Base-by-base conservation (phyloP, 2,113 vertebrate species). In the Zosterops borbonicus region DNA sequence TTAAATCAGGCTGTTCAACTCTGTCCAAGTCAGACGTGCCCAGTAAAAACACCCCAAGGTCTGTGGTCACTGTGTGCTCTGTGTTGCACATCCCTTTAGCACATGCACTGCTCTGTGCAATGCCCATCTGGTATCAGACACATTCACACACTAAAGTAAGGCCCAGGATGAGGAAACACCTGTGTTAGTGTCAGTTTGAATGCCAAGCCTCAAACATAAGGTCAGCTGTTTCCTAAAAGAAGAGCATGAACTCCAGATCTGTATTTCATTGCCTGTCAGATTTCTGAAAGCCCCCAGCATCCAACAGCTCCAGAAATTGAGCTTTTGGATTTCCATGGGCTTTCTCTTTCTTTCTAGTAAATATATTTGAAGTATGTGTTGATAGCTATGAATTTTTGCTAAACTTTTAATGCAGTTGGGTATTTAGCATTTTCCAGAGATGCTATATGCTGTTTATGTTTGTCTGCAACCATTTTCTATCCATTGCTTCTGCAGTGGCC, bases 121-220 rank as follows among this genome's bases (percentile, higher is more conserved):
- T 39, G 50, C 28, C 42, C 56, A 0, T 19, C 42, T 5, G 2
- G 41, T 27, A 27, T 20, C 44, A 50, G 31, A 35, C 23, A 9
- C 0, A 0, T 79, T 49, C 44, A 42, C 37, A 17, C 18, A 20
- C 63, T 55, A 2, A 37, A 67, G 24, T 27, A 67, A 39, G 39
- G 47, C 17, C 33, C 42, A 39, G 12, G 52, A 31, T 68, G 31
- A 69, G 68, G 29, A 60, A 27, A 87, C 49, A 31, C 24, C 28
- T 69, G 9, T 50, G 33, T 39, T 9, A 44, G 25, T 28, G 3
- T 39, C 71, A 42, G 19, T 44, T 71, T 55, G 71, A 90, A 39
- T 60, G 70, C 24, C 44, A 92, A 49, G 33, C 28, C 77, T 81
- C 71, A 60, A 29, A 39, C 6, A 3, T 23, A 17, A 79, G 17